Percentiles rank a stretch among this genome's conserved stretches.
These are phyloP conservation scores for Gobiocypris rarus DNA, from an alignment of 2,113 vertebrate genomes.

Conservation along the genomic window DNA sequence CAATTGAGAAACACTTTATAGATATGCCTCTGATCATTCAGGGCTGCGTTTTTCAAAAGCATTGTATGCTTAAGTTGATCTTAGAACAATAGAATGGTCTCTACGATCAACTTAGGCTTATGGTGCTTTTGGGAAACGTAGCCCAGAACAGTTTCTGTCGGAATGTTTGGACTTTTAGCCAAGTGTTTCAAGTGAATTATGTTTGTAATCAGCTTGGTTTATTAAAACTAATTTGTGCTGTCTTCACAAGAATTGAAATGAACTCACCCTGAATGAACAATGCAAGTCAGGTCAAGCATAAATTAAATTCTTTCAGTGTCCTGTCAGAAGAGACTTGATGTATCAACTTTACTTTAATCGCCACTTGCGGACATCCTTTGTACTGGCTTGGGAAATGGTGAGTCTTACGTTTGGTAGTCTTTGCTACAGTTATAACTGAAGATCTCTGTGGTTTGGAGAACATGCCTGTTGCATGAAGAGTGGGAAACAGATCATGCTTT, in stretches of 20 bases:
- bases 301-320: background rate
- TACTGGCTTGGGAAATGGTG: background rate
- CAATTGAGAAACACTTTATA: too few relatives aligned
- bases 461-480: conserved; percentile 44
- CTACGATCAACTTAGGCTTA: too few relatives aligned
- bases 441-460: conserved; percentile 22
- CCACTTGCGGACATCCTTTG: background rate
- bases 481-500: conserved; percentile 30
- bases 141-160: background rate
- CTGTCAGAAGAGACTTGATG: background rate
- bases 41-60: too few relatives aligned
- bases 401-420: conserved; percentile 42
- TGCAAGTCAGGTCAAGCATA: background rate
- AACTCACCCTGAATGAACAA: background rate
- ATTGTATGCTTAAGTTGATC: too few relatives aligned
- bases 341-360: background rate
- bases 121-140: too few relatives aligned
- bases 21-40: too few relatives aligned
- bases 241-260: background rate
- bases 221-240: background rate
- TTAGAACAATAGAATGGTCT: too few relatives aligned
- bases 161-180: background rate
- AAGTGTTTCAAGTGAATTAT: background rate
- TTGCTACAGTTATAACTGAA: conserved; percentile 21
- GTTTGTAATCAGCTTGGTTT: background rate